Percentiles rank a stretch among this genome's conserved stretches.
Evolutionary conservation across 2,797 vertebrate genomes (phyloP).

Genomic region (Sebastes diaconus): DNA sequence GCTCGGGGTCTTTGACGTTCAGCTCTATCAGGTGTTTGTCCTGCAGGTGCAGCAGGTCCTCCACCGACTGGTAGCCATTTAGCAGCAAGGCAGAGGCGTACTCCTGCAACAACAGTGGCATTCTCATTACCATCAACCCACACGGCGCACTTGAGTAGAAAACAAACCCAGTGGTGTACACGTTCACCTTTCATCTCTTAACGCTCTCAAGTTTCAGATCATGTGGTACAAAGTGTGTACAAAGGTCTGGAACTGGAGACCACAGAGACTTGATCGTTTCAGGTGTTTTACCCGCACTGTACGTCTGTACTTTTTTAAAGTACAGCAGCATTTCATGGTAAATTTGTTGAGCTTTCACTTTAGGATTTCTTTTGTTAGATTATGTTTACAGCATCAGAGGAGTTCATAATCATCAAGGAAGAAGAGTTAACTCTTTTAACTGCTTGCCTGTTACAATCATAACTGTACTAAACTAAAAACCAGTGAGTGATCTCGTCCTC

Average conservation of each 20-base stretch:
- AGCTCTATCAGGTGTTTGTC: constrained; percentile 96
- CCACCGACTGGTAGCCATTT: constrained; percentile 94
- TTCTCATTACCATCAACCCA: background rate
- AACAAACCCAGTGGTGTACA: background rate
- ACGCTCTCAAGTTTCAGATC: background rate
- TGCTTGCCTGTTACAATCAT: background rate
- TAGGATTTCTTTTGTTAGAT: background rate
- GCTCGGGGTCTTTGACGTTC: constrained; percentile 90
- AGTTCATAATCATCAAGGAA: background rate
- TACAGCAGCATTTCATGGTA: background rate
- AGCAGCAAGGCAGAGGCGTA: constrained; percentile 91
- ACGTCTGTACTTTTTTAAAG: background rate
- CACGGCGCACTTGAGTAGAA: rapidly evolving
- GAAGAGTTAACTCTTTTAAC: background rate
- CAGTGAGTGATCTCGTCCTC: constrained; percentile 25
- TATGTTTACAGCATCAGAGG: background rate
- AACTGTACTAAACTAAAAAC: background rate
- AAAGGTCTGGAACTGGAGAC: background rate
- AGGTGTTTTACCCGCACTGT: background rate
- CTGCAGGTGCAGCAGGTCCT: constrained; percentile 92
- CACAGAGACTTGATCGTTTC: background rate
- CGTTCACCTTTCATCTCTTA: background rate
- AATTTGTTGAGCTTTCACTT: background rate
- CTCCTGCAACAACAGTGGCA: constrained; percentile 79
- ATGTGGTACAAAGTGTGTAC: no score